Percentiles rank a stretch among this genome's conserved stretches.
These are phyloP conservation scores for Sylvietta virens DNA, from an alignment of 2,113 vertebrate genomes.

Conservation along the genomic window DNA sequence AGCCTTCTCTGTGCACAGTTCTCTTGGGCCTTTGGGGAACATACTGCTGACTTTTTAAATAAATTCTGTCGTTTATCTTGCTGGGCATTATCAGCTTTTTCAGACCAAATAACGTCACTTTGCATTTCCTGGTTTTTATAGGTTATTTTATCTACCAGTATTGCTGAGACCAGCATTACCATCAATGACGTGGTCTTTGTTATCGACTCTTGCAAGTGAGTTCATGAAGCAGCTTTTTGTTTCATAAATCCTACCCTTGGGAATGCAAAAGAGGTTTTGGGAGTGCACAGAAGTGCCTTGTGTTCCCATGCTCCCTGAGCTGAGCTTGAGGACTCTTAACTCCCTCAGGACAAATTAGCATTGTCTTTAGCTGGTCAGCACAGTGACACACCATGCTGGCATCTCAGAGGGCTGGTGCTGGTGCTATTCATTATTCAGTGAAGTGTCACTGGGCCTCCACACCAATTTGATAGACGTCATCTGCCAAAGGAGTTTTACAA, in stretches of 20 bases:
- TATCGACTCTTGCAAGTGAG: constrained; percentile 98
- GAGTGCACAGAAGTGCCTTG: background rate
- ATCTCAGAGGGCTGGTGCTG: background rate
- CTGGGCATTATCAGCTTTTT: background rate
- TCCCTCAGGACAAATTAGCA: background rate
- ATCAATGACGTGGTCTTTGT: constrained; percentile 98
- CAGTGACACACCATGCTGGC: background rate
- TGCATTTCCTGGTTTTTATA: constrained; percentile 54
- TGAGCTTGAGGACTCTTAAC: background rate
- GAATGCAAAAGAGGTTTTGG: background rate
- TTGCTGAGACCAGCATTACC: constrained; percentile 95
- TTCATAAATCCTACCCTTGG: background rate
- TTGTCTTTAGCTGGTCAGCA: background rate
- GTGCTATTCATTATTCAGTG: background rate
- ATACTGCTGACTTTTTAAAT: background rate
- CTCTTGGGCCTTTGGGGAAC: background rate
- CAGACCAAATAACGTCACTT: background rate
- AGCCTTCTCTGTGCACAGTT: background rate
- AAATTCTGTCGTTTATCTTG: background rate
- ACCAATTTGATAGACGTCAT: background rate
- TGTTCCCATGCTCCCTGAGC: background rate
- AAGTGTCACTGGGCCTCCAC: background rate
- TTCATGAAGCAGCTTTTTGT: constrained; percentile 36
- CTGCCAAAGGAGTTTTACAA: background rate
- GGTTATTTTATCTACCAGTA: constrained; percentile 97